phyloP scores from a whole-genome alignment of 2,113 vertebrate species.

The Pavo muticus region DNA sequence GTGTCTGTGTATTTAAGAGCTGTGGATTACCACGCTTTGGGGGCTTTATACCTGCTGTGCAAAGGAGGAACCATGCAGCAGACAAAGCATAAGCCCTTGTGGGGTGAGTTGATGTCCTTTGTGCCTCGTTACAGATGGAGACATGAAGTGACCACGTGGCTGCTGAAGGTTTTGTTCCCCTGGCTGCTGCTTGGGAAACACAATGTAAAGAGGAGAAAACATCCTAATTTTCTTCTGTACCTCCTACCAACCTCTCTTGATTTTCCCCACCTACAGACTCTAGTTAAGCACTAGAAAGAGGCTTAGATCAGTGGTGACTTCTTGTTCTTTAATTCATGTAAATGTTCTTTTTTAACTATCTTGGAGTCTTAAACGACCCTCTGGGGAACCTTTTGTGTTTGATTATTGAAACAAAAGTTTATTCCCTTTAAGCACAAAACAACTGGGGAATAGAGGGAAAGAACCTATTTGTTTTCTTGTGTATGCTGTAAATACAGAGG shows the following conservation, averaged over 20 bases:
- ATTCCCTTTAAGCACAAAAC: slow-evolving; percentile 46
- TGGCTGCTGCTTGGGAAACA: not conserved
- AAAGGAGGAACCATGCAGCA: not conserved
- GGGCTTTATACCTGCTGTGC: not conserved
- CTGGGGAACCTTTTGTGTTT: slow-evolving; percentile 59
- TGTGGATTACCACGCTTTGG: rapidly evolving
- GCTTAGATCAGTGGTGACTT: slow-evolving; percentile 51
- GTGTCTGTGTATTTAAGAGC: not conserved
- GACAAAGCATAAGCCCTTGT: rapidly evolving
- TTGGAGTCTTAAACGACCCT: slow-evolving; percentile 44
- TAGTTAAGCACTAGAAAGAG: not conserved
- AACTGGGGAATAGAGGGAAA: not conserved
- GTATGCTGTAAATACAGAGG: slow-evolving; percentile 11
- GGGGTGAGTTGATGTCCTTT: not conserved
- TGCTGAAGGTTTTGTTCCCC: not conserved
- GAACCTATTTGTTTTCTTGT: not conserved
- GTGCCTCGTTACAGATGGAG: not conserved
- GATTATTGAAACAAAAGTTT: slow-evolving; percentile 67
- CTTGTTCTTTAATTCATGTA: slow-evolving; percentile 69
- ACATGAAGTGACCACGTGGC: not conserved
- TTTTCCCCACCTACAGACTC: slow-evolving; percentile 9
- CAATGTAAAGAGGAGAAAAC: not conserved
- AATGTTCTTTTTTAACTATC: slow-evolving; percentile 72
- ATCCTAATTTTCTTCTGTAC: not conserved
- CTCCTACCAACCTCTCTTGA: not conserved